Conservation (phyloP, 2,888 invertebrate species). For the Phrixothrix hirtus region DNA sequence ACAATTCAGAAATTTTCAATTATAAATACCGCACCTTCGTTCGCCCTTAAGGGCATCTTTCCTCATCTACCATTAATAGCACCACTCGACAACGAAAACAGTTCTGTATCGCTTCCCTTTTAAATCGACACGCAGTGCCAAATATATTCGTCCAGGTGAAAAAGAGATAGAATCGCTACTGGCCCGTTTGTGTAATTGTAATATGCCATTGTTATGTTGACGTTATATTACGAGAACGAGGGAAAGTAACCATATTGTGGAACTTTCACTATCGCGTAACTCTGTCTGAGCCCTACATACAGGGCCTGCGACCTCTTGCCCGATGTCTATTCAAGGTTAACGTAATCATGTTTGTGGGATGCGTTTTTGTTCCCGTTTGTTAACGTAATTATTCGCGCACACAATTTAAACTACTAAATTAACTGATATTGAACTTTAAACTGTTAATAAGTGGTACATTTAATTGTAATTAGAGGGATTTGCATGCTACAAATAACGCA, state of each 20-base stretch:
- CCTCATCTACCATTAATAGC: slow-evolving; percentile 11
- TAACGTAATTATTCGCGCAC: no score
- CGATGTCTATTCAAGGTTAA: slow-evolving; percentile 30
- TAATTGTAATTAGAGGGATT: no score
- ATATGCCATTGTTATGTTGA: slow-evolving; percentile 52
- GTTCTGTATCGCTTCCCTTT: slow-evolving; percentile 19
- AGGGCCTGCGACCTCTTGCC: slow-evolving; percentile 24
- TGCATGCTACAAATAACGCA: slow-evolving; percentile 54
- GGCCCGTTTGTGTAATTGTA: slow-evolving; percentile 35
- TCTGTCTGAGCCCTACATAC: slow-evolving; percentile 33
- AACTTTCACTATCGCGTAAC: slow-evolving; percentile 58
- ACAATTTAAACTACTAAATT: no score
- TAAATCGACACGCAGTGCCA: slow-evolving; percentile 7
- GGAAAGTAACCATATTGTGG: slow-evolving; percentile 55
- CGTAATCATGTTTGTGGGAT: slow-evolving; percentile 6
- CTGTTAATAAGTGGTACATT: no score
- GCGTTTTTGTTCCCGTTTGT: slow-evolving; percentile 1
- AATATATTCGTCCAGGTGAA: slow-evolving; percentile 24
- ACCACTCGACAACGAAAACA: no score
- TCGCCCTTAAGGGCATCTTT: slow-evolving; percentile 5
- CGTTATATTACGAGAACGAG: slow-evolving; percentile 53
- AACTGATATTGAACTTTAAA: slow-evolving; percentile 4
- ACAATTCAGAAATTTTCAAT: no score
- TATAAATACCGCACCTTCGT: no score
- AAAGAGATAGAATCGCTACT: slow-evolving; percentile 18